phyloP scores from a whole-genome alignment of 2,888 invertebrate species.

The Agrilus cyanescens region DNA sequence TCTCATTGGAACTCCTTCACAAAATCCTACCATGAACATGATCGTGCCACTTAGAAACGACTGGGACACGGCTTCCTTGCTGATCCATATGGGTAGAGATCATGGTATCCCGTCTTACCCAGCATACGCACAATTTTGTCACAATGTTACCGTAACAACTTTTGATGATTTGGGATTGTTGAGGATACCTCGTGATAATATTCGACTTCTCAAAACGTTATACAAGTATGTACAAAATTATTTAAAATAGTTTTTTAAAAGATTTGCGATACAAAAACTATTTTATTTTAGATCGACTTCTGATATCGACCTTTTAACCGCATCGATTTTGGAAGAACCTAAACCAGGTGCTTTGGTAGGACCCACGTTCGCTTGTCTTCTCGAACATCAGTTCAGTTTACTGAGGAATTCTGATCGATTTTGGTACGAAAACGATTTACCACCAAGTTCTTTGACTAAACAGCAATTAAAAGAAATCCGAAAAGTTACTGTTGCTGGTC shows the following conservation, averaged over 20 bases:
- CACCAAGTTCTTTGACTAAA: slow-evolving; percentile 68
- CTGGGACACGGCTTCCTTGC: slow-evolving; percentile 38
- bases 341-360: slow-evolving; percentile 73
- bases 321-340: slow-evolving; percentile 70
- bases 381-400: slow-evolving; percentile 71
- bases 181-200: slow-evolving; percentile 44
- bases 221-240: slow-evolving; percentile 43
- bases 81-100: slow-evolving; percentile 58
- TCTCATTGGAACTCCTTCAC: slow-evolving; percentile 52
- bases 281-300: slow-evolving; percentile 44
- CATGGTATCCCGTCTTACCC: slow-evolving; percentile 71
- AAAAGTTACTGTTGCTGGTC: slow-evolving; percentile 64
- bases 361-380: slow-evolving; percentile 76
- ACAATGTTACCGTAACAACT: slow-evolving; percentile 31
- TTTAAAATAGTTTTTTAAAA: not conserved
- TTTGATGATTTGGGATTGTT: slow-evolving; percentile 48
- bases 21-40: slow-evolving; percentile 46
- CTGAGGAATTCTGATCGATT: slow-evolving; percentile 81
- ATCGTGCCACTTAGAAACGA: slow-evolving; percentile 30
- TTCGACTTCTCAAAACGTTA: slow-evolving; percentile 52
- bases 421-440: slow-evolving; percentile 92
- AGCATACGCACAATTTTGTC: slow-evolving; percentile 54
- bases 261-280: not conserved
- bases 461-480: slow-evolving; percentile 72
- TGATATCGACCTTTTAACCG: slow-evolving; percentile 77